Evolutionary conservation across 30 jellyfish, hydroid and myxozoan species (phyloP), one percentile per base, ranked within the genome.

Genomic region (Pseudorhiza aurosa): DNA sequence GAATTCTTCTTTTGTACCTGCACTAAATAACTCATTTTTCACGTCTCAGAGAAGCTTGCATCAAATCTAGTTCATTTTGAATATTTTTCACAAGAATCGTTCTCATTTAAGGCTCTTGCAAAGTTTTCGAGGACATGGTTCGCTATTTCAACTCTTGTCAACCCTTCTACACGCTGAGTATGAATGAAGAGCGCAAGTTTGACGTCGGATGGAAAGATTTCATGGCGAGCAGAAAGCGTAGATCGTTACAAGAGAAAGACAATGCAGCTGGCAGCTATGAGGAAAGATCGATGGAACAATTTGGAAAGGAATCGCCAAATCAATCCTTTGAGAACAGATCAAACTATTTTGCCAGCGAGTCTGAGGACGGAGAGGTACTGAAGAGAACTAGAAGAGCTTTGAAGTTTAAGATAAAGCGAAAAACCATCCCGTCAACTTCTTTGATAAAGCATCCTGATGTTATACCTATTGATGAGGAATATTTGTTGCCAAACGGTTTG

Each of bases 401-500:
- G 78, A 75, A 75, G 24, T 75, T 75, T 36, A 75, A 75, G 42
- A 39, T 75, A 7, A 75, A 42, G 27, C 77, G 88, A 25, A 75
- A 75, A 75, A 75, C 88, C 9, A 75, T 75, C 40, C 46, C 18
- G 17, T 50, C 88, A n/a, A 12, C 69, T 17, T 75, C 88, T n/a
- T 24, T 26, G 33, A 12, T 42, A n/a, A 35, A 49, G 19, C 88
- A 75, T 75, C 15, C 88, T 12, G 53, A 75, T 40, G 65, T 31
- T 1, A 21, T 75, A 4, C 3, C n/a, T 19, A 75, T 75, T 35
- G 88, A 75, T 45, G 65, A 72, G 0, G 58, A 75, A 44, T 75
- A 75, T 44, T 53, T 75, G 0, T 60, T 75, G 47, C 70, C 77
- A 9, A 56, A 75, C 42, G 88, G 88, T 2, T 10, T 22, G 35